phyloP scores from a whole-genome alignment of 2,888 invertebrate genomes.

The Norana najaformis region DNA sequence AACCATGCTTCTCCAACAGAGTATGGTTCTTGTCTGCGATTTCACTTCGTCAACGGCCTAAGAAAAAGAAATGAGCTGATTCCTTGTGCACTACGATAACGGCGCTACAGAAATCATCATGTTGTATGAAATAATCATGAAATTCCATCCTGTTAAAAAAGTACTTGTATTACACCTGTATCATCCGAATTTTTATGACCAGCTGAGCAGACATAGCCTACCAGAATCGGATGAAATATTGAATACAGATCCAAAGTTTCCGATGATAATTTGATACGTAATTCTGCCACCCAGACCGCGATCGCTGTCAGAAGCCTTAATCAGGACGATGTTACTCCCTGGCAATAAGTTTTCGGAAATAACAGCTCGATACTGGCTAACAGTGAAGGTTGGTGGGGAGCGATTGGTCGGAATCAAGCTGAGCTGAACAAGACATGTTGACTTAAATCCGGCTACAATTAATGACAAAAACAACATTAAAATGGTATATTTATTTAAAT shows the following conservation, averaged over 20 bases:
- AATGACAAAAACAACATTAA: background rate
- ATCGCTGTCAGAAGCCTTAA: slow-evolving; percentile 39
- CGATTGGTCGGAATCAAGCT: background rate
- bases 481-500: background rate
- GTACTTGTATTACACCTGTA: no score
- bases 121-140: no score
- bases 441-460: background rate
- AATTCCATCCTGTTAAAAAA: no score
- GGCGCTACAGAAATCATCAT: no score
- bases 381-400: background rate
- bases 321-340: slow-evolving; percentile 34
- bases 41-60: no score
- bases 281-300: slow-evolving; percentile 39
- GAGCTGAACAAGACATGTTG: slow-evolving; percentile 8
- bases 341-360: slow-evolving; percentile 34
- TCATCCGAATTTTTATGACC: background rate
- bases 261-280: slow-evolving; percentile 39
- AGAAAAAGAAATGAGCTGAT: no score
- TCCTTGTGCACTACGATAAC: no score
- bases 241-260: slow-evolving; percentile 28
- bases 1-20: no score
- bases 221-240: slow-evolving; percentile 4
- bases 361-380: background rate
- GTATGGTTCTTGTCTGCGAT: no score
- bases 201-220: background rate